Conservation (phyloP, 1,140 invertebrate genomes). For the Lucilia sericata region DNA sequence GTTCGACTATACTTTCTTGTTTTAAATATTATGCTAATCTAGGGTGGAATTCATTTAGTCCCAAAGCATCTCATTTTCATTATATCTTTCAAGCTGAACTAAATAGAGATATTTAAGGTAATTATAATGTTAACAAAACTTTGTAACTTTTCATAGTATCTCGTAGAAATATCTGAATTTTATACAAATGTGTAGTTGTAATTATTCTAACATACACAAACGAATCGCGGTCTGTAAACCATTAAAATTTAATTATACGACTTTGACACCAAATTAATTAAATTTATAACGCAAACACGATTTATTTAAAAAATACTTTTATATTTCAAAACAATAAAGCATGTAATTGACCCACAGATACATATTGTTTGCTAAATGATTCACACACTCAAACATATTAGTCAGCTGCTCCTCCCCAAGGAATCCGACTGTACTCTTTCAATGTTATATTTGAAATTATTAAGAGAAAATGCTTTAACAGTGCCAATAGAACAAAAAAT, state of each 20-base stretch:
- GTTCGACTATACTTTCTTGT: too few relatives aligned
- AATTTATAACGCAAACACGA: background rate
- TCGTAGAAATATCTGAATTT: too few relatives aligned
- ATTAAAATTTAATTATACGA: background rate
- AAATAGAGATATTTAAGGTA: too few relatives aligned
- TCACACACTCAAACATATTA: background rate
- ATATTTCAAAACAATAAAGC: background rate
- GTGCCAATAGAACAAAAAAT: background rate
- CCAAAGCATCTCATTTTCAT: too few relatives aligned
- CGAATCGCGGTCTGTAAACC: background rate
- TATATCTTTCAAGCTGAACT: too few relatives aligned
- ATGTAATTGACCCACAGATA: conserved; percentile 4
- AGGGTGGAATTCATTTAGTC: too few relatives aligned
- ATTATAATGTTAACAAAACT: too few relatives aligned
- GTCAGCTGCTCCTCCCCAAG: background rate
- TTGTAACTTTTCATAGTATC: too few relatives aligned
- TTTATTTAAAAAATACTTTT: conserved; percentile 1
- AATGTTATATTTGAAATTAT: background rate
- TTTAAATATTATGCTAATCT: too few relatives aligned
- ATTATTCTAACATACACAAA: too few relatives aligned
- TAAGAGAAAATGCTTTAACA: background rate
- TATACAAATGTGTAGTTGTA: too few relatives aligned
- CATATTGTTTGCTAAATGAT: background rate
- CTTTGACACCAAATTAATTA: background rate
- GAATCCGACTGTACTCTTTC: background rate